Evolutionary conservation across 1,140 invertebrate species (phyloP), one percentile per base, ranked within the genome.

Genomic region (Drosophila teissieri): DNA sequence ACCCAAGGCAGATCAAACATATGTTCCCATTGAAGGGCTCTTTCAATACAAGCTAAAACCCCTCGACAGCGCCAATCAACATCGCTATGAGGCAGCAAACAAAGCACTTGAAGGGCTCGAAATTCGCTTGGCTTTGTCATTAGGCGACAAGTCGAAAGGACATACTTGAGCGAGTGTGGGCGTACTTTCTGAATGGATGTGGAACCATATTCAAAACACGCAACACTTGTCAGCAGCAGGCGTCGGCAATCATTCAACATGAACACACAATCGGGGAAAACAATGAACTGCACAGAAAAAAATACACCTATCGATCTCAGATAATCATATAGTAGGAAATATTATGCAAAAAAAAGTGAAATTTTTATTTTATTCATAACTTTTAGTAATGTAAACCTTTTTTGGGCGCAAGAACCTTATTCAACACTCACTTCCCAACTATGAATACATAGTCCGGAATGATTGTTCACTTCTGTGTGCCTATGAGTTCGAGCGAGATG

Each of bases 181-280:
- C 24, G 53, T 44, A 49, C 14, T 31, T 24, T 12, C 44, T 49
- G 57, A 55, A 58, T 68, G 12, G 42, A 63, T 68, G 64, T 51
- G 27, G 37, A 44, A 73, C 57, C 74, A 77, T 89, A 88, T 89
- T 89, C 83, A 88, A 89, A 88, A 80, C 80, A 88, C 84, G 84
- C 84, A 89, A 84, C 83, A 88, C 83, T 89, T 88, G 84, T 89
- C 83, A 88, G 81, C 84, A 77, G 54, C 84, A 89, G 83, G 80
- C 80, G 67, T 61, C 63, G 64, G 49, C 84, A 88, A 88, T 89
- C 84, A 83, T 83, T 83, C 73, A 83, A 60, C 60, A 64, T 64
- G 53, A 48, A 36, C 31, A 51, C 61, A 51, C 73, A 56, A 37
- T 12, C 46, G 40, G 31, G 42, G 39, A 49, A 63, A 62, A 73